Percentiles rank a stretch among this genome's conserved stretches.
phyloP scores from a whole-genome alignment of 2,797 vertebrate species.

The Dromococcyx pavoninus region DNA sequence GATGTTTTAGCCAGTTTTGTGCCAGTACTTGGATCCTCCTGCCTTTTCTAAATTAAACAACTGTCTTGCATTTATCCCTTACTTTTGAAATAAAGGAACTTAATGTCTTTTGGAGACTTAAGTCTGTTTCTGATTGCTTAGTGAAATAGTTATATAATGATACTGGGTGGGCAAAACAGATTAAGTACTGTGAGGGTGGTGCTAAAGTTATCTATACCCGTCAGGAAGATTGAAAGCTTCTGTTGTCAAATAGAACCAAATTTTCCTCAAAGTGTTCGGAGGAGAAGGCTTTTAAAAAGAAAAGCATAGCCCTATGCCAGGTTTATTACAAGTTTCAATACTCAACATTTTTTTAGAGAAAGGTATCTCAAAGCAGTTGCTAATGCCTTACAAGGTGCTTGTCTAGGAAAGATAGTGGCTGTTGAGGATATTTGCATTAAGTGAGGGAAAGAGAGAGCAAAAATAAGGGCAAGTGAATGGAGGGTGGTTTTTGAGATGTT shows the following conservation, averaged over 20 bases:
- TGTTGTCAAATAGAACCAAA: background rate
- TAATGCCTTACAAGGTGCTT: background rate
- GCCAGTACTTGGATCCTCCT: background rate
- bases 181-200: background rate
- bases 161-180: background rate
- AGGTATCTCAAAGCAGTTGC: background rate
- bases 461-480: background rate
- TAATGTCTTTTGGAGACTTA: fast-evolving
- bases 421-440: background rate
- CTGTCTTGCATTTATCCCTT: background rate
- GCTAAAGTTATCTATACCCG: background rate
- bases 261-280: background rate
- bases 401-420: background rate
- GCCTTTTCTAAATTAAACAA: background rate
- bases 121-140: background rate
- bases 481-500: background rate
- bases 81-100: background rate
- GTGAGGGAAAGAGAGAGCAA: background rate
- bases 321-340: background rate
- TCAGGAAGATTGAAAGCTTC: background rate
- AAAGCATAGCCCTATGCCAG: background rate
- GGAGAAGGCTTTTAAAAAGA: background rate
- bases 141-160: background rate
- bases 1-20: background rate
- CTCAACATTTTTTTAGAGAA: background rate